phyloP scores from a whole-genome alignment of 1,140 invertebrate genomes.

The Camponotus pennsylvanicus region DNA sequence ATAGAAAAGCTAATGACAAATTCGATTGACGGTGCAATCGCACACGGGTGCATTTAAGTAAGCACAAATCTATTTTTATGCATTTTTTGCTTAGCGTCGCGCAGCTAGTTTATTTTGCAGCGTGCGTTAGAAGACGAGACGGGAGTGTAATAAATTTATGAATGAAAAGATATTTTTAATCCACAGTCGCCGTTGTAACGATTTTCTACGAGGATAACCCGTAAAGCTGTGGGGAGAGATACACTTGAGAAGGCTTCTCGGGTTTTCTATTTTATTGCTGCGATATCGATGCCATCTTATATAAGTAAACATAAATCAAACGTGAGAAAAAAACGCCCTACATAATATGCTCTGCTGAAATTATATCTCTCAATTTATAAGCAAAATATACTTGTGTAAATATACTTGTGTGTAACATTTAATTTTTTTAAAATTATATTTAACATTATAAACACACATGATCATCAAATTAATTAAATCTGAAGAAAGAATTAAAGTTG shows the following conservation, averaged over 20 bases:
- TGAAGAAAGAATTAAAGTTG: background rate
- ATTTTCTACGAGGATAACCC: conserved; percentile 44
- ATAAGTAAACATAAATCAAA: background rate
- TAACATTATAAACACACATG: background rate
- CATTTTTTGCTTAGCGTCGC: conserved; percentile 20
- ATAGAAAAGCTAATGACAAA: conserved; percentile 21
- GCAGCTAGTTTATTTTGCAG: conserved; percentile 47
- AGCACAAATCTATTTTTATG: conserved; percentile 31
- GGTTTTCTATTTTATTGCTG: conserved; percentile 8
- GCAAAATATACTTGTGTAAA: background rate
- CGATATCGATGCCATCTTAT: background rate
- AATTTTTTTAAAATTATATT: background rate
- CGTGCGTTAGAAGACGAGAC: conserved; percentile 3
- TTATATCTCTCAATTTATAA: background rate
- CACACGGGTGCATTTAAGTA: background rate
- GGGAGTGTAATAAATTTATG: conserved; percentile 53
- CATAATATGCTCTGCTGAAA: no score
- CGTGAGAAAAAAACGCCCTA: background rate
- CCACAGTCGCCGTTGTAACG: background rate
- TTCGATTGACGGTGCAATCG: background rate
- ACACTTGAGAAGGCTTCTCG: conserved; percentile 22
- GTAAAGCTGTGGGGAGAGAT: background rate
- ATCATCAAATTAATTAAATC: background rate
- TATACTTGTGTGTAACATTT: no score
- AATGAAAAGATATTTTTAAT: conserved; percentile 60